Conservation (phyloP, 2,113 vertebrate genomes). For the Paraplagusia blochii region DNA sequence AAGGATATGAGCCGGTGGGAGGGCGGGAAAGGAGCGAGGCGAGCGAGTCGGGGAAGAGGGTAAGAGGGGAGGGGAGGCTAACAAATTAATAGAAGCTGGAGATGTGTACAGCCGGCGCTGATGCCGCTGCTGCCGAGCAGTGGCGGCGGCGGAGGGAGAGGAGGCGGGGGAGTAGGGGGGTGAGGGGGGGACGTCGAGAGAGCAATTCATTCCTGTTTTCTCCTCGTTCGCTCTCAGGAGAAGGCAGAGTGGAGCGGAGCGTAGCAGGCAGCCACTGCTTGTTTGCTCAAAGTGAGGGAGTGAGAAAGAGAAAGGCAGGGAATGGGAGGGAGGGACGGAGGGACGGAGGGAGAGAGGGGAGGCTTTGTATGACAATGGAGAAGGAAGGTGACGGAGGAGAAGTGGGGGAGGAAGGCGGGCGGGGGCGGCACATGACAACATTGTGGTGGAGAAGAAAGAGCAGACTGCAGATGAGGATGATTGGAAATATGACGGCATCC, state of each 20-base stretch:
- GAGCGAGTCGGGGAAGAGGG: constrained; percentile 29
- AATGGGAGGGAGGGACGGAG: no score
- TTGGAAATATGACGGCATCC: constrained; percentile 29
- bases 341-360: no score
- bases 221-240: constrained; percentile 64
- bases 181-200: constrained; percentile 53
- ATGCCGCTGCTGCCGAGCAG: constrained; percentile 17
- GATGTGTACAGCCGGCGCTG: constrained; percentile 68
- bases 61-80: constrained; percentile 42
- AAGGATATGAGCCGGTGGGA: constrained; percentile 63
- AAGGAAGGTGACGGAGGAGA: constrained; percentile 11
- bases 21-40: constrained; percentile 17
- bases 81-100: constrained; percentile 72
- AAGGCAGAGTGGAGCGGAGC: constrained; percentile 55
- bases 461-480: constrained; percentile 16
- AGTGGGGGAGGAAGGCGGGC: background rate
- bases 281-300: constrained; percentile 33
- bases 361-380: constrained; percentile 35
- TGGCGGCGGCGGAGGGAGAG: constrained; percentile 24
- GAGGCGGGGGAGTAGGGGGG: background rate
- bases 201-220: constrained; percentile 71
- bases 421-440: constrained; percentile 38
- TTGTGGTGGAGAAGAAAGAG: constrained; percentile 24
- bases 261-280: constrained; percentile 34
- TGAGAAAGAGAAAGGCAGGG: background rate